Base-by-base conservation (phyloP, 2,113 vertebrate genomes). In the Thryonomys swinderianus region DNA sequence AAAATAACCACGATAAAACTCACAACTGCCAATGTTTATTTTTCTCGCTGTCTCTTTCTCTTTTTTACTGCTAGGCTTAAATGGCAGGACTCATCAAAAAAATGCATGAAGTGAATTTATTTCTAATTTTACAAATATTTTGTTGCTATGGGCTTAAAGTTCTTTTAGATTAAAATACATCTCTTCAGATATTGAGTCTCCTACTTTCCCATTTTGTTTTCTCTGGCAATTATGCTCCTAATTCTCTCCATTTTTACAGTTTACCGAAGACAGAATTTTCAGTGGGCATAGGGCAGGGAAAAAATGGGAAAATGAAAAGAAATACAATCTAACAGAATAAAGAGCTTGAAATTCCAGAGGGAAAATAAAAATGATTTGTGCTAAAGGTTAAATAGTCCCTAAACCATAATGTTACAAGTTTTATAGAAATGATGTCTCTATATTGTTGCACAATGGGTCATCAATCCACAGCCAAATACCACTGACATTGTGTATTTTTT, bases 351-450 rank as follows among this genome's bases (percentile, higher is more conserved):
- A 97, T 98, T 98, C 93, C 90, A 96, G 74, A 25, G 30, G 62
- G 79, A 66, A 90, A 97, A 97, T 98, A 97, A 98, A 98, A 98
- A 96, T 97, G 64, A 98, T 98, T 98, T 98, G 90, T 98, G 92
- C 96, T 98, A 98, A 98, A 98, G 95, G 96, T 98, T 99, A 98
- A 98, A 98, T 98, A 98, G 97, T 97, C 96, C 97, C 97, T 97
- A 97, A 98, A 95, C 94, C 83, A 89, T 92, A 98, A 94, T 96
- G 88, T 93, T 98, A 96, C 79, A 97, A 96, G 91, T 97, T 97
- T 98, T 98, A 96, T 93, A 95, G 95, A 90, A 98, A 96, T 82
- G 83, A 97, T 96, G 88, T 94, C 55, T 98, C 90, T 97, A 17
- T 97, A 97, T 97, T 94, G 66, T 95, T 95, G 59, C 84, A 92